A percentile compares a stretch with the other conserved stretches of the same genome.
Conservation (phyloP, 2,888 invertebrate species). For the Timema podura region DNA sequence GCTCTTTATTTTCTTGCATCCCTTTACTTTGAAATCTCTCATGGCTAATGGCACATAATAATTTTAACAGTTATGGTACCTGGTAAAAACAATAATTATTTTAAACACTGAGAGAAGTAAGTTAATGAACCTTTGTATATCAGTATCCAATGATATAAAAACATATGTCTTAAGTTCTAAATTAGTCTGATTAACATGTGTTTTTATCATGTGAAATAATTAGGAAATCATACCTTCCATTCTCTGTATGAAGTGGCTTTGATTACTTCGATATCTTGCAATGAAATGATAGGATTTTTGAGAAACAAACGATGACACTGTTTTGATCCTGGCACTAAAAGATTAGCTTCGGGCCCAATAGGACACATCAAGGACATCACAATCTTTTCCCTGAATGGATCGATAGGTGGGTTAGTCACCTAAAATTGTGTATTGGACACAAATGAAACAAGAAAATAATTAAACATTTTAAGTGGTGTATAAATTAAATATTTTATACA, state of each 20-base stretch:
- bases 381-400: constrained; percentile 97
- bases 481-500: too few relatives aligned
- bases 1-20: too few relatives aligned
- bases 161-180: background rate
- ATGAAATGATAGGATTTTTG: constrained; percentile 89
- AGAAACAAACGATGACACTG: constrained; percentile 90
- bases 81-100: too few relatives aligned
- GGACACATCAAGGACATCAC: constrained; percentile 98
- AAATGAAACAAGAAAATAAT: too few relatives aligned
- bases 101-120: too few relatives aligned
- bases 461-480: too few relatives aligned
- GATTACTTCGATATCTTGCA: constrained; percentile 84
- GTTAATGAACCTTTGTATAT: too few relatives aligned
- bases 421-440: constrained; percentile 37
- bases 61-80: too few relatives aligned
- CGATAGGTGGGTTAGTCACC: constrained; percentile 98
- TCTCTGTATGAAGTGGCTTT: constrained; percentile 78
- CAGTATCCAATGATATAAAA: background rate
- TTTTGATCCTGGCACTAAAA: constrained; percentile 80
- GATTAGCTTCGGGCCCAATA: constrained; percentile 93
- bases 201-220: background rate
- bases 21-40: too few relatives aligned
- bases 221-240: constrained; percentile 61
- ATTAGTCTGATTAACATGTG: background rate
- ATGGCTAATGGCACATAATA: too few relatives aligned